Percentiles rank a stretch among this genome's conserved stretches.
phyloP scores from a whole-genome alignment of 2,113 vertebrate species.

The Proterorhinus semilunaris region DNA sequence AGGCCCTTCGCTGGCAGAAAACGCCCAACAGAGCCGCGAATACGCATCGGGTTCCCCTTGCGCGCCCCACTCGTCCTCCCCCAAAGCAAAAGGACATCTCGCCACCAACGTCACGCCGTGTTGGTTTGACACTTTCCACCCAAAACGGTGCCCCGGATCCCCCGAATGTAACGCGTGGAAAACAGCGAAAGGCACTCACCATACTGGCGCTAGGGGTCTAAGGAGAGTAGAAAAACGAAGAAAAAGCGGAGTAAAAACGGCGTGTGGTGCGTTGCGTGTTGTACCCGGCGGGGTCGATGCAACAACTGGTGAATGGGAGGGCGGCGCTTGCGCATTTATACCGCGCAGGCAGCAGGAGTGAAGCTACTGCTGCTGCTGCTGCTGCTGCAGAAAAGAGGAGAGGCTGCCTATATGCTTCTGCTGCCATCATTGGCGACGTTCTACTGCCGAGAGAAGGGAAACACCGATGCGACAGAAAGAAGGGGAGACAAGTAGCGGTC shows the following conservation, averaged over 20 bases:
- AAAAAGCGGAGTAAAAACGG: conserved; percentile 44
- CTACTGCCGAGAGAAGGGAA: not conserved
- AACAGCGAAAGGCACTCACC: conserved; percentile 59
- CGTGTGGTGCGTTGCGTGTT: conserved; percentile 61
- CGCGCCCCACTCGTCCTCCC: not conserved
- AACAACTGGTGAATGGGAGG: conserved; percentile 69
- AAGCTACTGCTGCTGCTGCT: conserved; percentile 22
- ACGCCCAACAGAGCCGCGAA: not conserved
- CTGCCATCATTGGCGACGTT: not conserved
- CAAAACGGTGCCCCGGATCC: not conserved
- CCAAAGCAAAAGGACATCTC: conserved; percentile 2
- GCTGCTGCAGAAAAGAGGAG: not conserved
- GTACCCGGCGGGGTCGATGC: conserved; percentile 70
- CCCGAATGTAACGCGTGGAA: too few relatives aligned
- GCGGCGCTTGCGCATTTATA: conserved; percentile 65
- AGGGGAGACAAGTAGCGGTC: too few relatives aligned
- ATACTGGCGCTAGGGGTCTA: conserved; percentile 56
- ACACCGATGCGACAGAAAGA: too few relatives aligned
- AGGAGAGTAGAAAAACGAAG: conserved; percentile 31
- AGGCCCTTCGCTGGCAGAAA: too few relatives aligned
- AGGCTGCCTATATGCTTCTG: not conserved
- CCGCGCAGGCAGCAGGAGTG: conserved; percentile 12
- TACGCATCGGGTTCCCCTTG: too few relatives aligned
- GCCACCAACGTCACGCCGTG: not conserved
- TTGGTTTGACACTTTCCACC: not conserved